A percentile compares a stretch with the other conserved stretches of the same genome.
phyloP scores from a whole-genome alignment of 37 sponge, comb jelly and placozoan genomes.

The Bolinopsis microptera region DNA sequence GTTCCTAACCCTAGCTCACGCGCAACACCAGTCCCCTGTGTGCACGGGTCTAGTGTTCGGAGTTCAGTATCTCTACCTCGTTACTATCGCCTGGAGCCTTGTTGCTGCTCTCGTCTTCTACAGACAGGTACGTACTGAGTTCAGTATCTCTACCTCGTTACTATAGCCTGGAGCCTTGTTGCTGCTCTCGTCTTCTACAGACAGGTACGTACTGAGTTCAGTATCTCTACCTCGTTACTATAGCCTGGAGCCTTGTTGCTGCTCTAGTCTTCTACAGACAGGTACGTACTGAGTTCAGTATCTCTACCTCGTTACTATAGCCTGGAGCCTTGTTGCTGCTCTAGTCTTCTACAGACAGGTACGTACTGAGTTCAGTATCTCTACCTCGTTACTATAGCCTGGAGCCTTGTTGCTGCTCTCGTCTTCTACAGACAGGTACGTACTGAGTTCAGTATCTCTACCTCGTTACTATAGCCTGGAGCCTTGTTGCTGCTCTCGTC shows the following conservation, averaged over 20 bases:
- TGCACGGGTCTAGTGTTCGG: neutral
- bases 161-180: neutral
- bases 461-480: neutral
- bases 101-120: constrained; percentile 12
- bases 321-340: neutral
- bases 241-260: neutral
- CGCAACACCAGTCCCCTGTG: neutral
- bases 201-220: neutral
- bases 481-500: neutral
- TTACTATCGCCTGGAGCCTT: neutral
- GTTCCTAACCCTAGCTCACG: neutral
- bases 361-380: too few relatives aligned
- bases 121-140: too few relatives aligned
- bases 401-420: neutral
- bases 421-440: neutral
- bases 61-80: constrained; percentile 5
- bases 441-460: neutral
- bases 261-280: neutral
- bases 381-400: too few relatives aligned
- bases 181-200: neutral
- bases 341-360: neutral
- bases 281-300: too few relatives aligned
- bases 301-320: too few relatives aligned
- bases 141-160: too few relatives aligned
- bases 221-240: too few relatives aligned